These are phyloP conservation scores for Formica aserva DNA, from an alignment of 2,888 invertebrate genomes.

Conservation along the genomic window DNA sequence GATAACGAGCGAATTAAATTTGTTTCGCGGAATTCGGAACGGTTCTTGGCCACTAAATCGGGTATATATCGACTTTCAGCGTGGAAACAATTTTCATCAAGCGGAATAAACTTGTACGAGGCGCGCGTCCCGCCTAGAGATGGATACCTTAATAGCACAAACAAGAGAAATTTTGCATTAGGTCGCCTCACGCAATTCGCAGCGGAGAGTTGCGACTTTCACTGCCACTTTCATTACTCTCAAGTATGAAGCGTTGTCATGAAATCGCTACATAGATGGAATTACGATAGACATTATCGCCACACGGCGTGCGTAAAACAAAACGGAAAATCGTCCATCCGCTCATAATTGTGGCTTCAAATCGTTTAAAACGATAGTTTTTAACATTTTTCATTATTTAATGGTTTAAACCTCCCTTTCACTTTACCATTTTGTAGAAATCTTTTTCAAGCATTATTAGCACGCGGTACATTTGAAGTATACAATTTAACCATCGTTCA, in stretches of 20 bases:
- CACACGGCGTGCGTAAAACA: constrained; percentile 46
- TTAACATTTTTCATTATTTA: constrained; percentile 20
- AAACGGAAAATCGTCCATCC: constrained; percentile 63
- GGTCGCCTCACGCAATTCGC: constrained; percentile 60
- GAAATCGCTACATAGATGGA: constrained; percentile 47
- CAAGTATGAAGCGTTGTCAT: constrained; percentile 59
- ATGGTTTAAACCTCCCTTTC: constrained; percentile 26
- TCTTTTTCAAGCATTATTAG: constrained; percentile 16
- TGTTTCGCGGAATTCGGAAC: constrained; percentile 50
- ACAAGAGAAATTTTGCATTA: constrained; percentile 67
- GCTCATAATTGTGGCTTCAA: constrained; percentile 30
- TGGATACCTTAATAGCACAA: constrained; percentile 9
- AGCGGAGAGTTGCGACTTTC: constrained; percentile 66
- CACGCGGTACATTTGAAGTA: not conserved
- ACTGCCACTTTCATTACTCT: constrained; percentile 70
- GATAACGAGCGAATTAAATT: constrained; percentile 59
- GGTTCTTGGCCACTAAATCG: constrained; percentile 40
- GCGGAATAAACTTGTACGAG: constrained; percentile 30
- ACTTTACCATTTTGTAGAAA: constrained; percentile 23
- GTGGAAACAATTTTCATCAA: constrained; percentile 58
- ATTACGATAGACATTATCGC: constrained; percentile 54
- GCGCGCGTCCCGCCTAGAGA: not conserved
- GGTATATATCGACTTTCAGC: constrained; percentile 36
- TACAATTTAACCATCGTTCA: constrained; percentile 13
- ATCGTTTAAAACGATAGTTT: constrained; percentile 15